Conservation (phyloP, 2,797 vertebrate genomes). For the Telmatherina bonti region DNA sequence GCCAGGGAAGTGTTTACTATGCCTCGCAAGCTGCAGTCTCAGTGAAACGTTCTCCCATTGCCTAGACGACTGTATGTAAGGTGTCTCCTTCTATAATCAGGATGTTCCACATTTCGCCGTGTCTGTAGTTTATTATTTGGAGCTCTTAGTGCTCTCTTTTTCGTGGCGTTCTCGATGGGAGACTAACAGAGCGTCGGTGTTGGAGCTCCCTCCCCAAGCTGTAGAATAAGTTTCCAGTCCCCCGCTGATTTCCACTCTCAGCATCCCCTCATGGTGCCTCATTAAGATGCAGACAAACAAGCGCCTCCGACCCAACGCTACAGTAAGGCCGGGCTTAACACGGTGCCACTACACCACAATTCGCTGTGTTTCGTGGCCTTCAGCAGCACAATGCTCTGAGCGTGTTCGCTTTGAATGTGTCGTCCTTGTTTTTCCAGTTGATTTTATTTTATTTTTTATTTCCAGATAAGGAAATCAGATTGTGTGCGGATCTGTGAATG, state of each 20-base stretch:
- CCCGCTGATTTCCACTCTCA: constrained; percentile 72
- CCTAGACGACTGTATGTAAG: constrained; percentile 24
- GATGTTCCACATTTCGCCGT: constrained; percentile 31
- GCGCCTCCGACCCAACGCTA: constrained; percentile 57
- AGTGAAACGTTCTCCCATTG: constrained; percentile 16
- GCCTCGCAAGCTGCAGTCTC: constrained; percentile 31
- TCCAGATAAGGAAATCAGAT: constrained; percentile 16
- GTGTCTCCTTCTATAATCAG: constrained; percentile 35
- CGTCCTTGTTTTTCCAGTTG: constrained; percentile 9
- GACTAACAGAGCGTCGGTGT: constrained; percentile 56
- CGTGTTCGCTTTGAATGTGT: constrained; percentile 40
- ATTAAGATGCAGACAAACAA: constrained; percentile 76
- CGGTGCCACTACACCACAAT: constrained; percentile 21
- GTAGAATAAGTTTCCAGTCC: constrained; percentile 55
- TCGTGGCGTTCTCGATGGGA: constrained; percentile 45
- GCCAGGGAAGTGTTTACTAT: constrained; percentile 43
- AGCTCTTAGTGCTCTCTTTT: constrained; percentile 34
- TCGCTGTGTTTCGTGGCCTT: constrained; percentile 53
- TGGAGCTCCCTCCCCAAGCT: constrained; percentile 52
- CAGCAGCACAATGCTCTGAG: constrained; percentile 31
- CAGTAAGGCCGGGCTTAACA: constrained; percentile 51
- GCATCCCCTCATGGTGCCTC: constrained; percentile 77
- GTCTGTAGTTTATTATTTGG: constrained; percentile 18
- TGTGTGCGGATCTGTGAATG: background rate
- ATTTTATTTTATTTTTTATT: background rate